Evolutionary conservation across 92 coral and sea anemone genomes (phyloP).

Genomic region (Chrysogorgia sp.): DNA sequence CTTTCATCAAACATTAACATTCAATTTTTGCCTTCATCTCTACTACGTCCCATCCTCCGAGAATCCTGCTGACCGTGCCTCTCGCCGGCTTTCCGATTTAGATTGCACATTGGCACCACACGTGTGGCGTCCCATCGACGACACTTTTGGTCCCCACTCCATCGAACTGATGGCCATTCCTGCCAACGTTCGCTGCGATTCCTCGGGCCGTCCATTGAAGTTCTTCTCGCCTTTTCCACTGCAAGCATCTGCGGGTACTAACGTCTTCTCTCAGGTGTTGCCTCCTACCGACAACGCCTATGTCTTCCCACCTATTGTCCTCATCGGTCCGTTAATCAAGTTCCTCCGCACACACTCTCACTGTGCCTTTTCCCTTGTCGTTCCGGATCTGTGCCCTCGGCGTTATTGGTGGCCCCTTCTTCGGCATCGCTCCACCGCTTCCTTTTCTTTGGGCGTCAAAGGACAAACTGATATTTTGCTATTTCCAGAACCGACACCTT

Average conservation of each 20-base stretch:
- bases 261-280: constrained; percentile 50
- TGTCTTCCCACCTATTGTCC: too few species aligned
- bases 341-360: background rate
- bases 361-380: too few species aligned
- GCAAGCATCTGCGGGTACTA: constrained; percentile 41
- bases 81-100: too few species aligned
- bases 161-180: constrained; percentile 38
- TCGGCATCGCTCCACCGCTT: background rate
- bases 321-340: background rate
- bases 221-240: constrained; percentile 51
- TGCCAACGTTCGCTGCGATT: constrained; percentile 20
- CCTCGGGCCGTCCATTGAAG: constrained; percentile 45
- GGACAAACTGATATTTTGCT: background rate
- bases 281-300: too few species aligned
- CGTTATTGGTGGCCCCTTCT: too few species aligned
- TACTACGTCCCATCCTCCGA: too few species aligned
- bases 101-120: too few species aligned
- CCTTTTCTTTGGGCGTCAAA: background rate
- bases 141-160: background rate
- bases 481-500: background rate
- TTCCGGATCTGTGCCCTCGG: background rate
- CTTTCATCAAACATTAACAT: background rate
- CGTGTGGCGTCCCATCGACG: constrained; percentile 10
- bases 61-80: background rate
- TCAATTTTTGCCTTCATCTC: too few species aligned